Percentiles rank a stretch among this genome's conserved stretches.
Conservation (phyloP, 1,140 invertebrate species). For the Pachypeltis micranthus region DNA sequence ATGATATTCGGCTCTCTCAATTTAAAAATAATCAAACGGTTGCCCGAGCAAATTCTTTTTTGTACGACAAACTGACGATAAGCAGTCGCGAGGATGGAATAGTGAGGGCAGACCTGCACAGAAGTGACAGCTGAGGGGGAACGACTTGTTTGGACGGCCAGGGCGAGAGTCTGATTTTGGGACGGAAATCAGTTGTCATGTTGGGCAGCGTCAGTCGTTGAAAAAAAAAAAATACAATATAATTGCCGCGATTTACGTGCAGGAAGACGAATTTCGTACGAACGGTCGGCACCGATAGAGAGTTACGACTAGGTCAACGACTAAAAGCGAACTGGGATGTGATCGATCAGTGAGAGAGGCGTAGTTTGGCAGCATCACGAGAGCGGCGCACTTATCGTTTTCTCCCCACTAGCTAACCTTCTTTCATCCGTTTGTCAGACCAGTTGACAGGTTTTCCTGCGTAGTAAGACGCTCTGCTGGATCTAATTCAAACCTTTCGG, state of each 20-base stretch:
- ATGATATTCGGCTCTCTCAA: too few relatives aligned
- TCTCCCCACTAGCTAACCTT: too few relatives aligned
- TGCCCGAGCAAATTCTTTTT: neutral
- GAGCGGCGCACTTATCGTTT: neutral
- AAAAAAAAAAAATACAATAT: neutral
- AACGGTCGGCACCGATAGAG: neutral
- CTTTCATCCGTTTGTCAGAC: too few relatives aligned
- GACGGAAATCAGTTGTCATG: conserved; percentile 14
- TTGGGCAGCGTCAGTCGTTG: neutral
- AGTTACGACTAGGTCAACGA: neutral
- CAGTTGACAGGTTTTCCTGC: too few relatives aligned
- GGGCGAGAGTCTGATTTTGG: neutral
- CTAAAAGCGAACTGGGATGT: neutral
- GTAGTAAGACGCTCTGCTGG: too few relatives aligned
- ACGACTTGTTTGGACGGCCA: conserved; percentile 3
- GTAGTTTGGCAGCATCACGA: neutral
- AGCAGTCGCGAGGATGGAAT: neutral
- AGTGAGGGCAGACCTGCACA: conserved; percentile 2
- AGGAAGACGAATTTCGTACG: too few relatives aligned
- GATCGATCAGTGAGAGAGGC: neutral
- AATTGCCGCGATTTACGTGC: too few relatives aligned
- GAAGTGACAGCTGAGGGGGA: conserved; percentile 5
- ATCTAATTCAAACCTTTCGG: too few relatives aligned
- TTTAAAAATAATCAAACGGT: neutral
- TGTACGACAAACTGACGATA: conserved; percentile 8